These are phyloP conservation scores for Philotrypesis tridentata DNA, from an alignment of 1,140 invertebrate species.

Conservation along the genomic window DNA sequence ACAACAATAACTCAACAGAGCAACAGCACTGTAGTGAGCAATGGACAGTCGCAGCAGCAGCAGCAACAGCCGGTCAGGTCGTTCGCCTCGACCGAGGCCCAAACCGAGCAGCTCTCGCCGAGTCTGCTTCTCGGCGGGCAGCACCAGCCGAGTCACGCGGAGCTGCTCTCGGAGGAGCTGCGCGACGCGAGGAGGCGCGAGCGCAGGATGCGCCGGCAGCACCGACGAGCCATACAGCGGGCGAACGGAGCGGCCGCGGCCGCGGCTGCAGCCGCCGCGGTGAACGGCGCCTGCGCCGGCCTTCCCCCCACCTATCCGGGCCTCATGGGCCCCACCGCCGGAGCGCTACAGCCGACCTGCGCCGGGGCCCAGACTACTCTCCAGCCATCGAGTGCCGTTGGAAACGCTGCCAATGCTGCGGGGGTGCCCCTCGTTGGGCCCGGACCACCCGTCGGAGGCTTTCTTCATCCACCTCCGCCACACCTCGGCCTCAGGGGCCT, in stretches of 20 bases:
- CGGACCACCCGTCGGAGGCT: constrained; percentile 57
- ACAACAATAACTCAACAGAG: too few species aligned
- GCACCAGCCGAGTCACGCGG: constrained; percentile 47
- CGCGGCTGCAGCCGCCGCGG: constrained; percentile 46
- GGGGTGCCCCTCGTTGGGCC: constrained; percentile 64
- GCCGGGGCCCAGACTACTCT: not conserved
- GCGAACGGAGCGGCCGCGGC: constrained; percentile 57
- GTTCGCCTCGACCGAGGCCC: constrained; percentile 69
- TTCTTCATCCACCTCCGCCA: constrained; percentile 69
- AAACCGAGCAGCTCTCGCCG: constrained; percentile 66
- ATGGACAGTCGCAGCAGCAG: constrained; percentile 59
- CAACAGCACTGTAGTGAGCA: constrained; percentile 52
- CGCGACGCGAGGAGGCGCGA: constrained; percentile 67
- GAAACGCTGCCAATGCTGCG: constrained; percentile 44
- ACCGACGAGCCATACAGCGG: constrained; percentile 61
- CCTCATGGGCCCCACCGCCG: constrained; percentile 47
- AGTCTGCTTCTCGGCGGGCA: constrained; percentile 41
- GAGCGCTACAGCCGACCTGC: constrained; percentile 17
- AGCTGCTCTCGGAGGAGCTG: constrained; percentile 56
- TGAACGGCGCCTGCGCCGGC: constrained; percentile 57
- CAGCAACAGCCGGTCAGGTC: constrained; percentile 55
- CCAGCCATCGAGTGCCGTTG: constrained; percentile 45
- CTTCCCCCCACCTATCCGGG: constrained; percentile 67
- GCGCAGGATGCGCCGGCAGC: constrained; percentile 64
- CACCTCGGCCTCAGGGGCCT: constrained; percentile 70